Conservation (phyloP, 2,888 invertebrate species). For the Nemurella pictetii region DNA sequence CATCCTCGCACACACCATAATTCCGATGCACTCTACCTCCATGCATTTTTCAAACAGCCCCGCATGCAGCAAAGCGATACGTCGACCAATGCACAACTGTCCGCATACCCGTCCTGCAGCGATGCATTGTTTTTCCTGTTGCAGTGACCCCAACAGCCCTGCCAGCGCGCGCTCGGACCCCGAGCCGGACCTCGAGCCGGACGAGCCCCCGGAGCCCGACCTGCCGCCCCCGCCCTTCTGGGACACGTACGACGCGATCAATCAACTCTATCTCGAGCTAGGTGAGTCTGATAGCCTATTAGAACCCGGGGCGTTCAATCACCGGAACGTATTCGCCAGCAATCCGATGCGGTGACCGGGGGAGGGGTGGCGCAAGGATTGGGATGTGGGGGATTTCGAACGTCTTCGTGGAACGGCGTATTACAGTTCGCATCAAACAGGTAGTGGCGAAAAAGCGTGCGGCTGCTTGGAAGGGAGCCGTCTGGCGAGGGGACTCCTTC, state of each 20-base stretch:
- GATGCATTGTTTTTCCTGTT: slow-evolving; percentile 44
- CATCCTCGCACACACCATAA: too few relatives aligned
- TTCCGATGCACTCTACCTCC: background rate
- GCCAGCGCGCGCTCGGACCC: slow-evolving; percentile 43
- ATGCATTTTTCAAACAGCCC: background rate
- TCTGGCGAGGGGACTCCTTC: background rate
- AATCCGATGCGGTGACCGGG: background rate
- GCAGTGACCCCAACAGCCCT: slow-evolving; percentile 67
- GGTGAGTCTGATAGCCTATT: slow-evolving; percentile 50
- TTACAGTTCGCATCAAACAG: too few relatives aligned
- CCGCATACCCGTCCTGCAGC: background rate
- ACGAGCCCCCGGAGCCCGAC: slow-evolving; percentile 34
- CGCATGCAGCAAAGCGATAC: background rate
- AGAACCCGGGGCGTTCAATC: slow-evolving; percentile 8
- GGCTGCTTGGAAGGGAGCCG: too few relatives aligned
- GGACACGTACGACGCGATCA: slow-evolving; percentile 89
- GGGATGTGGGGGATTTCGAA: background rate
- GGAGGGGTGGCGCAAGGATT: too few relatives aligned
- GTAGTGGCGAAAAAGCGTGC: background rate
- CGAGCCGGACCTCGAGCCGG: slow-evolving; percentile 47
- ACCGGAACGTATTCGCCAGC: slow-evolving; percentile 1
- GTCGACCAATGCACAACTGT: too few relatives aligned
- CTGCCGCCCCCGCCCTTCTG: slow-evolving; percentile 64
- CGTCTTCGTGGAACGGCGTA: background rate
- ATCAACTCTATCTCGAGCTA: slow-evolving; percentile 79